Evolutionary conservation across 2,113 vertebrate species (phyloP), one percentile per base, ranked within the genome.

Genomic region (Lophura nycthemera): DNA sequence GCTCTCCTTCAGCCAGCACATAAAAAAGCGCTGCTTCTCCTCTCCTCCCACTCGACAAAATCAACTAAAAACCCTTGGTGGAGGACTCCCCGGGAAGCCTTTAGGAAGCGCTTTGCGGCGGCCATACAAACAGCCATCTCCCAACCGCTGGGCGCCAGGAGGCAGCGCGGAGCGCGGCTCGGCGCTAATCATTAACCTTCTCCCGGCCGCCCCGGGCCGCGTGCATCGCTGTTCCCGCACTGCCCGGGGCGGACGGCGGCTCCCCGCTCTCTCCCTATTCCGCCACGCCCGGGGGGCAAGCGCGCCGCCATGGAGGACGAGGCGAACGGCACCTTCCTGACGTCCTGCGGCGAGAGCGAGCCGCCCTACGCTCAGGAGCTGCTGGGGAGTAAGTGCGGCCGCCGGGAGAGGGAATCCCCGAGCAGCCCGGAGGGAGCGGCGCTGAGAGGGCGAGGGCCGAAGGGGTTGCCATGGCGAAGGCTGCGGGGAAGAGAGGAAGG

Each of bases 291-390:
- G 25, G 24, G 1, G 27, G 22, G 13, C 6, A 54, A 30, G 10
- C 36, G 21, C 50, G 25, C 45, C 47, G 66, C 60, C 57, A 96
- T 95, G 95, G 83, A 83, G 47, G 52, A 38, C 29, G 56, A 82
- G 16, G 30, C 3, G 20, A 92, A 94, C 66, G 83, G 17, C 43
- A 96, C 92, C 29, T 48, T 75, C 10, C 21, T 36, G 20, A 18
- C 88, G 9, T 57, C 78, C 56, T 97, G 96, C 76, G 10, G 34
- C 27, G 43, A 25, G 63, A 75, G 56, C 15, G n/a, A 94, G 10
- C 76, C 82, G 18, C 96, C 96, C 65, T 95, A 83, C 94, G n/a
- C 96, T 12, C 79, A n/a, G 61, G 75, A 90, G 48, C 80, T 63
- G 60, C 60, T 63, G 60, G 34, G 14, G 22, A 63, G 60, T 63